Conservation (phyloP, 2,797 vertebrate species). For the Huso huso region DNA sequence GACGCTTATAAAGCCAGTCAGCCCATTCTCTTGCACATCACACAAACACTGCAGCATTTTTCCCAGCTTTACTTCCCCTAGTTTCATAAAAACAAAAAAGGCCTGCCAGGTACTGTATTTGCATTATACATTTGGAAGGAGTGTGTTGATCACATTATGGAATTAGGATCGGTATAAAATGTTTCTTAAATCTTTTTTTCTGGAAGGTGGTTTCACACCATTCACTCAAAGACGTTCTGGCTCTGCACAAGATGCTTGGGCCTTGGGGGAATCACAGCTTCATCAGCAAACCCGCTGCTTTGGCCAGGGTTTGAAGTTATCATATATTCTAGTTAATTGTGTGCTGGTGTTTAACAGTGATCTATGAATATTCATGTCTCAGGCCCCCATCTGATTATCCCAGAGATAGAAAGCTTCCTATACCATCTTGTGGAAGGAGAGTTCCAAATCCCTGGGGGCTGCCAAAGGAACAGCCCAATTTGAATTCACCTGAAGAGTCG, state of each 20-base stretch:
- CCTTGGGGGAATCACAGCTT: conserved; percentile 40
- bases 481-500: conserved; percentile 64
- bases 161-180: conserved; percentile 1
- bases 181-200: conserved; percentile 36
- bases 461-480: conserved; percentile 64
- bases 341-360: conserved; percentile 44
- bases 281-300: conserved; percentile 26
- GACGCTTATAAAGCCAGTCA: no score
- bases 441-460: conserved; percentile 54
- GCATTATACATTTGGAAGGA: conserved; percentile 1
- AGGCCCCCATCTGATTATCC: conserved; percentile 71
- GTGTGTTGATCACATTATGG: conserved; percentile 35
- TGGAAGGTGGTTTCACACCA: conserved; percentile 41
- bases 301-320: conserved; percentile 69
- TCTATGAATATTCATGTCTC: conserved; percentile 70
- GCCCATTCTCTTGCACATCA: no score
- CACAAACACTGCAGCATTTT: no score
- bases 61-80: no score
- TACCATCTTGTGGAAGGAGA: conserved; percentile 68
- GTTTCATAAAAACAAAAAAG: no score
- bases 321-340: conserved; percentile 69
- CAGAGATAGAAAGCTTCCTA: conserved; percentile 60
- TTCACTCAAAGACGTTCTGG: conserved; percentile 50
- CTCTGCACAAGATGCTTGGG: conserved; percentile 44
- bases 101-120: background rate